Evolutionary conservation across 2,113 vertebrate species (phyloP).

Genomic region (Scopus umbretta): DNA sequence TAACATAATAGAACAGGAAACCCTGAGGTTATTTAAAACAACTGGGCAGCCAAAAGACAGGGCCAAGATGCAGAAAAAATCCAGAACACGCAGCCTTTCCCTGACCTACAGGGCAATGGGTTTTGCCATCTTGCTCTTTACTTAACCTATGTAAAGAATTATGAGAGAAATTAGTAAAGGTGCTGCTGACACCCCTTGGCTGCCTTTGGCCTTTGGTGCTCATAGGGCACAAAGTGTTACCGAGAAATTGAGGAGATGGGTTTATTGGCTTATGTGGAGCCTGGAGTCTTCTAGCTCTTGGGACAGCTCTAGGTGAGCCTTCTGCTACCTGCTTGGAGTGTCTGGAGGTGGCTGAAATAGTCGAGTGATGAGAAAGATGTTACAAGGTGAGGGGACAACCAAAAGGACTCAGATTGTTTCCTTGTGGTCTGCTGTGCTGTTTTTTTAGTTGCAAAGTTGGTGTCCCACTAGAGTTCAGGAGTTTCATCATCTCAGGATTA

Average conservation of each 20-base stretch:
- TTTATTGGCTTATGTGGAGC: neutral
- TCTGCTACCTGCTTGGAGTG: neutral
- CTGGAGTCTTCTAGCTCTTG: neutral
- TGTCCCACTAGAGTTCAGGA: neutral
- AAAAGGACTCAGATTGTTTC: neutral
- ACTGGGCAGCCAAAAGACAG: neutral
- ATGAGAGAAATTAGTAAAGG: neutral
- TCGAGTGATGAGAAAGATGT: neutral
- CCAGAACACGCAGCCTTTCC: neutral
- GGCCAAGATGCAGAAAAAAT: neutral
- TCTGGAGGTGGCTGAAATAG: neutral
- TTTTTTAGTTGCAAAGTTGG: neutral
- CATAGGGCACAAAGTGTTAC: neutral
- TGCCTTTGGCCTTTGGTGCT: neutral
- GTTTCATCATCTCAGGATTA: neutral
- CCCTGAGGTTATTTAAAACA: neutral
- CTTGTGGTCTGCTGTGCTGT: too few relatives aligned
- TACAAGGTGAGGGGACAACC: neutral
- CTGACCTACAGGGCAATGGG: neutral
- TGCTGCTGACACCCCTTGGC: neutral
- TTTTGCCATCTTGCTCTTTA: neutral
- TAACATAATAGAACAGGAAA: neutral
- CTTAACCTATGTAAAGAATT: neutral
- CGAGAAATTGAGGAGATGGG: neutral
- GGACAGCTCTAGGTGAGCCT: neutral